Percentiles rank a stretch among this genome's conserved stretches.
Conservation (phyloP, 2,113 vertebrate species). For the Lamprotornis superbus region DNA sequence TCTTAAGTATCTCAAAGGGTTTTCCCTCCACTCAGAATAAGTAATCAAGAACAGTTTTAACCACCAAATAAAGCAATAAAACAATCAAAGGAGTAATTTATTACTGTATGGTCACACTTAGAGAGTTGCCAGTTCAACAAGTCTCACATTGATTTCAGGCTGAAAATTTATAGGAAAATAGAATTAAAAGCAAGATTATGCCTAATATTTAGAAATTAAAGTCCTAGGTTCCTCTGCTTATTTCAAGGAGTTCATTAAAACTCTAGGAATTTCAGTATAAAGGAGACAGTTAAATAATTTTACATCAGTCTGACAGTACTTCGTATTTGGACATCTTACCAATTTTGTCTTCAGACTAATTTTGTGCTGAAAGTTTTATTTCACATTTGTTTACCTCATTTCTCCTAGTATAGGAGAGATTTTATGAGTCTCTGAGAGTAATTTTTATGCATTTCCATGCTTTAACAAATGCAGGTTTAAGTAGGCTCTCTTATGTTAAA, state of each 20-base stretch:
- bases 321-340: not conserved
- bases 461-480: not conserved
- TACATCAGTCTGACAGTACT: not conserved
- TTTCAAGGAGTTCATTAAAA: not conserved
- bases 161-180: not conserved
- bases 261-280: not conserved
- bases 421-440: not conserved
- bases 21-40: not conserved
- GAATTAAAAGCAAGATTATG: not conserved
- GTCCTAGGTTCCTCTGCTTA: not conserved
- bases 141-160: not conserved
- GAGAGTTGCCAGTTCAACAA: not conserved
- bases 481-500: not conserved
- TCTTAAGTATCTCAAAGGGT: not conserved
- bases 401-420: not conserved
- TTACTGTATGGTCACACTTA: not conserved
- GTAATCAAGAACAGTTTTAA: not conserved
- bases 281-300: not conserved
- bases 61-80: constrained; percentile 9
- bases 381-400: not conserved
- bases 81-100: not conserved
- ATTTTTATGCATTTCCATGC: not conserved
- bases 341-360: not conserved
- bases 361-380: not conserved
- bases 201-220: not conserved